Base-by-base conservation (phyloP, 2,797 vertebrate species). In the Gadopsis marmoratus region DNA sequence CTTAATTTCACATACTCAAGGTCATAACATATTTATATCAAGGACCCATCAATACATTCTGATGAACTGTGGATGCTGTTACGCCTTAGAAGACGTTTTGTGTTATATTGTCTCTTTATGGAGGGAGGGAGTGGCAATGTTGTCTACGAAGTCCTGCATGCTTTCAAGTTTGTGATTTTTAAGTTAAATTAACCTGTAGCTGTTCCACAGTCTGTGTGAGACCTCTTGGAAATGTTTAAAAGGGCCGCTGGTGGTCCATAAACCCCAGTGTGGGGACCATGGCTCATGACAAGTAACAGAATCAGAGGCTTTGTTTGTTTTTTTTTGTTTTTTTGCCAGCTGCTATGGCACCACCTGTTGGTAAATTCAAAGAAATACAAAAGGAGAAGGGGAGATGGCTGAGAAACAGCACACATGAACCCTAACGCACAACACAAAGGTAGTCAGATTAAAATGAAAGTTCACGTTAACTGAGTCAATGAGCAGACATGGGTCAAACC, bases 291-390 rank as follows among this genome's bases (percentile, higher is more conserved):
- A 56, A 69, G 41, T 56, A 75, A 53, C n/a, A 56, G 13, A 51
- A 54, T 70, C 29, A 51, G 37, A 53, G 14, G 4, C 51, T 64
- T 73, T 81, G 63, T 61, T 23, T 33, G 26, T 76, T 7, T 74
- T 47, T 68, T 71, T 9, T 61, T 23, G 31, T 33, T 76, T 7
- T 74, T 47, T 68, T 71, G 11, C 0, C 45, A 68, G 66, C 73
- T 85, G 64, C 78, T 69, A 45, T 84, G 71, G 74, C 86, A 17
- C 89, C 89, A 87, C 83, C 92, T 91, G 70, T 82, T 86, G 92
- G 84, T 62, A 1, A 67, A 33, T 55, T 6, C 16, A n/a, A 26
- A 45, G 13, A 84, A 86, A 71, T 56, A 75, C 82, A 87, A 62
- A 19, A 61, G n/a, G 9, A 48, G 5, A 45, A 0, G 0, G 5